Evolutionary conservation across 2,888 invertebrate genomes (phyloP).

Genomic region (Lithosia quadra): DNA sequence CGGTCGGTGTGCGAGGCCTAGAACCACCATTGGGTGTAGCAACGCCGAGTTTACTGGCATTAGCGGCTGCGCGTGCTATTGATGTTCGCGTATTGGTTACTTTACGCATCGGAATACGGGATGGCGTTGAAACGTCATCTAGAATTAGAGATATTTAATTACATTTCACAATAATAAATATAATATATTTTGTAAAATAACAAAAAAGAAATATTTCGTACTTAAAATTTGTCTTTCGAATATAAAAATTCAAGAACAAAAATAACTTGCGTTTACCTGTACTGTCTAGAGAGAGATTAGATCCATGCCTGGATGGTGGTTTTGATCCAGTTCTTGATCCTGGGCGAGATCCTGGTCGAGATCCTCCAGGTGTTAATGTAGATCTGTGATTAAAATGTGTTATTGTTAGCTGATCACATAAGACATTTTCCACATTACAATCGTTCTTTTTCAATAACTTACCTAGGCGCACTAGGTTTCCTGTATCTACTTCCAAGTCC

Average conservation of each 20-base stretch:
- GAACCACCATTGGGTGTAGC: constrained; percentile 88
- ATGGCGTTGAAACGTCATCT: constrained; percentile 92
- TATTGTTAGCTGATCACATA: not conserved
- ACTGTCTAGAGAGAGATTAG: constrained; percentile 95
- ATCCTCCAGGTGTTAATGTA: constrained; percentile 92
- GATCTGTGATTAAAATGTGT: constrained; percentile 75
- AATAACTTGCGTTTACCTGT: constrained; percentile 88
- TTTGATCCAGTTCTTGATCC: constrained; percentile 95
- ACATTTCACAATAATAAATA: not conserved
- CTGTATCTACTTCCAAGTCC: constrained; percentile 90
- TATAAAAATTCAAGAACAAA: not conserved
- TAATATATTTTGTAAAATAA: not conserved
- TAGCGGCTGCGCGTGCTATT: constrained; percentile 86
- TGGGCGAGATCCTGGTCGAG: constrained; percentile 94
- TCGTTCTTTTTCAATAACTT: constrained; percentile 24
- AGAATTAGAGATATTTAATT: not conserved
- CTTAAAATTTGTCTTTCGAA: not conserved
- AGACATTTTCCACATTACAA: not conserved
- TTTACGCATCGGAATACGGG: constrained; percentile 93
- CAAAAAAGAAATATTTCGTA: not conserved
- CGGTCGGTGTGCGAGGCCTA: constrained; percentile 92
- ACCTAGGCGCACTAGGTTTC: constrained; percentile 89
- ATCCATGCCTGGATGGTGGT: constrained; percentile 97
- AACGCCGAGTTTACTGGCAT: constrained; percentile 87
- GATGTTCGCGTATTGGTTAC: constrained; percentile 87